Evolutionary conservation across 1,140 invertebrate genomes (phyloP).

Genomic region (Hirudo medicinalis): DNA sequence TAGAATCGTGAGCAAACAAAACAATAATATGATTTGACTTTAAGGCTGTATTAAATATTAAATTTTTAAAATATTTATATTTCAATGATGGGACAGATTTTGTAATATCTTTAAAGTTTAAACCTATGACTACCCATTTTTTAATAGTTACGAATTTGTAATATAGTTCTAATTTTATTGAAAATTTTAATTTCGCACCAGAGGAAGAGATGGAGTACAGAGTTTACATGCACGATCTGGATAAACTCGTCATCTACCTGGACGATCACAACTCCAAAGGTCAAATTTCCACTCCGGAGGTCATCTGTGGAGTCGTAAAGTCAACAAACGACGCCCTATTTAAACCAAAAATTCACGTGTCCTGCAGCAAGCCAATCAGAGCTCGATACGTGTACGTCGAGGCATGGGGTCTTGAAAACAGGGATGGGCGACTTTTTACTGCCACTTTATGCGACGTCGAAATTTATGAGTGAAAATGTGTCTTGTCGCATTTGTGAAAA

Average conservation of each 20-base stretch:
- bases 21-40: no score
- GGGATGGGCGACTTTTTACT: constrained; percentile 41
- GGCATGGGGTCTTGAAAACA: constrained; percentile 39
- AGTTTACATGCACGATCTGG: constrained; percentile 41
- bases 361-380: constrained; percentile 33
- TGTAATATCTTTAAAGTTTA: no score
- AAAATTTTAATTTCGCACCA: no score
- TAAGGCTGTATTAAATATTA: no score
- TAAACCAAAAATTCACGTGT: constrained; percentile 35
- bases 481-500: background rate
- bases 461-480: constrained; percentile 33
- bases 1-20: no score
- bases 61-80: no score
- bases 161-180: no score
- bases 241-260: constrained; percentile 45
- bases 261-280: constrained; percentile 38
- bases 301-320: constrained; percentile 38
- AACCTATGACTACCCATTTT: no score
- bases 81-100: no score
- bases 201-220: no score
- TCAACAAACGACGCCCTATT: constrained; percentile 41
- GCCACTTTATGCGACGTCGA: constrained; percentile 43
- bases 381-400: constrained; percentile 44
- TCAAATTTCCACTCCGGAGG: constrained; percentile 25
- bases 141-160: no score